A percentile compares a stretch with the other conserved stretches of the same genome.
phyloP scores from a whole-genome alignment of 23 tunicate genomes.

The Aplidium turbinatum region DNA sequence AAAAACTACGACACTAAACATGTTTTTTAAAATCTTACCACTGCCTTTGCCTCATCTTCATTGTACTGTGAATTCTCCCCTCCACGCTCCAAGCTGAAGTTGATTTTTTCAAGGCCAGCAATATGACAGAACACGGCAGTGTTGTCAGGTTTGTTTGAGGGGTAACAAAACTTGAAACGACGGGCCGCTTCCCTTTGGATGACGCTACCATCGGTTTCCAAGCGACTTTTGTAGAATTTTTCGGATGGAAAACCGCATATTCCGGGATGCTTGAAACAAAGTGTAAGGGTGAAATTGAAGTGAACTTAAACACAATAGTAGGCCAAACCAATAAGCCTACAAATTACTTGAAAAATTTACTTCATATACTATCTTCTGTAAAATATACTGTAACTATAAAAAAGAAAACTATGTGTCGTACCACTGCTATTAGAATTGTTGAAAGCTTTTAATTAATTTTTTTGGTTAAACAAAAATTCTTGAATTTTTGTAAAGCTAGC shows the following conservation, averaged over 20 bases:
- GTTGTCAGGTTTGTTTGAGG: slow-evolving; percentile 16
- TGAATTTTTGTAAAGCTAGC: too few relatives aligned
- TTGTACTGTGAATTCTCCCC: slow-evolving; percentile 62
- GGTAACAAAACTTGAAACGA: slow-evolving; percentile 7
- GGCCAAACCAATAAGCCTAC: too few relatives aligned
- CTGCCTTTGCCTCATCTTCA: slow-evolving; percentile 40
- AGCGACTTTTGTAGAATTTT: slow-evolving; percentile 48
- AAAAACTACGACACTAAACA: too few relatives aligned
- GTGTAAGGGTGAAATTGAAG: too few relatives aligned
- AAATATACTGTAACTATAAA: too few relatives aligned
- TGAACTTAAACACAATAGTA: too few relatives aligned
- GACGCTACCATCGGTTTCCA: slow-evolving; percentile 41
- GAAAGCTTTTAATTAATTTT: too few relatives aligned
- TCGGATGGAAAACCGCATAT: slow-evolving; percentile 69
- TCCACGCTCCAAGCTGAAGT: slow-evolving; percentile 36
- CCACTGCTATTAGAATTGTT: too few relatives aligned
- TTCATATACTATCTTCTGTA: too few relatives aligned
- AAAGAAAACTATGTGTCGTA: too few relatives aligned
- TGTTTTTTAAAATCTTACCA: slow-evolving; percentile 59
- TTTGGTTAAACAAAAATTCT: too few relatives aligned
- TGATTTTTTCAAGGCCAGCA: slow-evolving; percentile 43
- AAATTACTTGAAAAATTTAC: too few relatives aligned
- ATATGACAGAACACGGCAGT: slow-evolving; percentile 52
- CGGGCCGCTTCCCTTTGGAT: slow-evolving; percentile 5
- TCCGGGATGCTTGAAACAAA: slow-evolving; percentile 43